Base-by-base conservation (phyloP, 2,888 invertebrate genomes). In the Lymantria dispar region DNA sequence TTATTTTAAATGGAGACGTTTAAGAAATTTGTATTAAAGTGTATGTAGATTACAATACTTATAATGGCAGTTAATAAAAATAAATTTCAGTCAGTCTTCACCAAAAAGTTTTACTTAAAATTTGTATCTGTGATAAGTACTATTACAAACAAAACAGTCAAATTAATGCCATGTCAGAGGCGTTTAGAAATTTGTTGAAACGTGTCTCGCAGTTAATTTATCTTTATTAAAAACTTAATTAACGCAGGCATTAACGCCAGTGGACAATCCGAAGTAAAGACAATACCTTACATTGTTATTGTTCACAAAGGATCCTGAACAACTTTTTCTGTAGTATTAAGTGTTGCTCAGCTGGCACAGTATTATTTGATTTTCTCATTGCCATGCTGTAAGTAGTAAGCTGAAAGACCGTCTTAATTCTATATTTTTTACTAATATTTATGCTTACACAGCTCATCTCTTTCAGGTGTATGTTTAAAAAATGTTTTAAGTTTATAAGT, bases 221-320 rank as follows among this genome's bases (percentile, higher is more conserved):
- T 76, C 68, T 75, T 70, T 64, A 71, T 70, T 72, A 70, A 70
- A 72, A 70, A 73, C 66, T 74, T 74, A 74, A 76, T 77, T 70
- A 76, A 71, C 70, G 59, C 66, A 64, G 64, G 61, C 58, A 70
- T 64, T 64, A 74, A 67, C 62, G 63, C 56, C 54, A 60, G 56
- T 52, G 70, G 70, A 63, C 66, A 68, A 50, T 46, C 52, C 59
- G 62, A 64, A 54, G 58, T 55, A 51, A 47, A 67, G 60, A 74
- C 67, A 72, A 72, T 65, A 51, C 58, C 54, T 64, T 52, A 67
- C 68, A 72, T 73, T 72, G 70, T 73, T 74, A 66, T 63, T 59
- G 54, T 66, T 52, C 51, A 61, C 59, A 57, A 66, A 59, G 48
- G 52, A 43, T 39, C 60, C 60, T 60, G 52, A 59, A 46, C 60